A percentile compares a stretch with the other conserved stretches of the same genome.
phyloP scores from a whole-genome alignment of 2,797 vertebrate species.

The Rhinatrema bivittatum region DNA sequence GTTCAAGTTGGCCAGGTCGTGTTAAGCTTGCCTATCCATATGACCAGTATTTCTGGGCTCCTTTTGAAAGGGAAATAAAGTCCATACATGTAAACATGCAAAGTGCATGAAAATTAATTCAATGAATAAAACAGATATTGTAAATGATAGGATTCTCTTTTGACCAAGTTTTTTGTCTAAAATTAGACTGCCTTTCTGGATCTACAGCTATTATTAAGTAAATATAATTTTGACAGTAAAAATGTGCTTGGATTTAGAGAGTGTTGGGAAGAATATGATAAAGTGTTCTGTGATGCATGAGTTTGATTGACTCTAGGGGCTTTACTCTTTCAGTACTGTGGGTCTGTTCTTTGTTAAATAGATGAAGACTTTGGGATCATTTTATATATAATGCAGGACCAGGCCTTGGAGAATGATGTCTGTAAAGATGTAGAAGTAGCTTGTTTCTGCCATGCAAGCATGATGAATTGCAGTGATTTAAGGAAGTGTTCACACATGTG shows the following conservation, averaged over 20 bases:
- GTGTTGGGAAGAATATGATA: constrained; percentile 35
- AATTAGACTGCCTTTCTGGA: constrained; percentile 51
- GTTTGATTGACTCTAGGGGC: constrained; percentile 42
- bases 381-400: constrained; percentile 41
- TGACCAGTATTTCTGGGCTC: too few species aligned
- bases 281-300: constrained; percentile 48
- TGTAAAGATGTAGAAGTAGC: constrained; percentile 42
- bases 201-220: constrained; percentile 53
- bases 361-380: constrained; percentile 40
- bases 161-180: constrained; percentile 50
- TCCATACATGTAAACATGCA: too few species aligned
- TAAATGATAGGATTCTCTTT: constrained; percentile 46
- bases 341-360: constrained; percentile 48
- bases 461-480: constrained; percentile 61
- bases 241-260: constrained; percentile 40
- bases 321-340: constrained; percentile 36
- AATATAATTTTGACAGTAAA: constrained; percentile 47
- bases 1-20: too few species aligned
- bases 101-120: too few species aligned
- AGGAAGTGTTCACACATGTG: constrained; percentile 60
- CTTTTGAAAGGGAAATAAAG: too few species aligned
- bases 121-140: constrained; percentile 54
- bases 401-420: constrained; percentile 42
- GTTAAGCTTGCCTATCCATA: too few species aligned
- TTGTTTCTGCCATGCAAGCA: constrained; percentile 55